Evolutionary conservation across 1,140 invertebrate genomes (phyloP).

Genomic region (Lasioglossum baleicum): DNA sequence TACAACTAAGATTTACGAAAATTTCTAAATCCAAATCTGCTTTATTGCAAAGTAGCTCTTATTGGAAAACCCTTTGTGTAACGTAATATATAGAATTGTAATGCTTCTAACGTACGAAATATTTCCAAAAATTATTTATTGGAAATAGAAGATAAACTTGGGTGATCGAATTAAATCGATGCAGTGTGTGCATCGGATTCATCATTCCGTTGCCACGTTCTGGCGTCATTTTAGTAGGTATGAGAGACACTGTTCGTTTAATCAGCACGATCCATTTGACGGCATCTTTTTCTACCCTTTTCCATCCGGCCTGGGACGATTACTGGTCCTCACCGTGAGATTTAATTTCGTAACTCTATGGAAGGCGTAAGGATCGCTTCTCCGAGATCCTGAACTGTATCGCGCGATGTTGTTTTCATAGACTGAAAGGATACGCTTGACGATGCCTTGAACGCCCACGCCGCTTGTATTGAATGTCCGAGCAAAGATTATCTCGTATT

Average conservation of each 20-base stretch:
- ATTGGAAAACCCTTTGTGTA: too few species aligned
- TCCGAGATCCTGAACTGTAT: neutral
- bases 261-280: slow-evolving; percentile 48
- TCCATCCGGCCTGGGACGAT: slow-evolving; percentile 30
- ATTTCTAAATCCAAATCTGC: too few species aligned
- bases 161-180: too few species aligned
- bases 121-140: too few species aligned
- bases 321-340: slow-evolving; percentile 42
- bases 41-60: too few species aligned
- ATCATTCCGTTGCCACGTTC: too few species aligned
- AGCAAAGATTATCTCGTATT: slow-evolving; percentile 50
- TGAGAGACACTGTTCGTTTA: slow-evolving; percentile 50
- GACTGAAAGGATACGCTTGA: neutral
- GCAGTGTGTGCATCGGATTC: too few species aligned
- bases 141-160: too few species aligned
- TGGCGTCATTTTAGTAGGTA: slow-evolving; percentile 1
- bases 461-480: slow-evolving; percentile 47
- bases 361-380: slow-evolving; percentile 3
- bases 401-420: neutral
- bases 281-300: slow-evolving; percentile 40
- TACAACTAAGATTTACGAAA: too few species aligned
- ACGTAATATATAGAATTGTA: too few species aligned
- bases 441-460: slow-evolving; percentile 42
- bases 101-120: too few species aligned
- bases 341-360: slow-evolving; percentile 54